These are phyloP conservation scores for Diorhabda sublineata DNA, from an alignment of 1,140 invertebrate genomes.

Conservation along the genomic window DNA sequence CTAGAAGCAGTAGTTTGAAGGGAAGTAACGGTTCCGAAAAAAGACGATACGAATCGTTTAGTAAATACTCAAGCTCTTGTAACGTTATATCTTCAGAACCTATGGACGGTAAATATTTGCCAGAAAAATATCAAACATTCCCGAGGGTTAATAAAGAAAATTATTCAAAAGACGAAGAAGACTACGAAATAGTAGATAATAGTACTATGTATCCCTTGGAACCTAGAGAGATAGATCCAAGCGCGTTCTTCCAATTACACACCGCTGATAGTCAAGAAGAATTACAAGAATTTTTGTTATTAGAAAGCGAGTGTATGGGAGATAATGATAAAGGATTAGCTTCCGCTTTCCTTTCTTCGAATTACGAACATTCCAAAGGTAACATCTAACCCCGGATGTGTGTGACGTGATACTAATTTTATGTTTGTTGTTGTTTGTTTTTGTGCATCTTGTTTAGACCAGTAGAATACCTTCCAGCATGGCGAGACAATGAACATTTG, in stretches of 20 bases:
- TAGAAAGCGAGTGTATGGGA: constrained; percentile 61
- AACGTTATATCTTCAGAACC: constrained; percentile 36
- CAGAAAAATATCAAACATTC: constrained; percentile 54
- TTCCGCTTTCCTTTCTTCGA: constrained; percentile 45
- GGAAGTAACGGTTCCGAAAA: constrained; percentile 36
- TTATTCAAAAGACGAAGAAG: constrained; percentile 15
- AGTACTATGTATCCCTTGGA: constrained; percentile 54
- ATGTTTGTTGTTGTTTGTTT: constrained; percentile 20
- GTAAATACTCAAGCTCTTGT: constrained; percentile 39
- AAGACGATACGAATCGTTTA: constrained; percentile 21
- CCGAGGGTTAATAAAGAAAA: constrained; percentile 47
- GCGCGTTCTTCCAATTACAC: constrained; percentile 56
- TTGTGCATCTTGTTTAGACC: constrained; percentile 31
- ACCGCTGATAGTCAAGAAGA: constrained; percentile 61
- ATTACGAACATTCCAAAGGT: constrained; percentile 22
- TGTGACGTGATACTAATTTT: constrained; percentile 30
- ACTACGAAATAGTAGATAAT: constrained; percentile 37
- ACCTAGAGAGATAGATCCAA: constrained; percentile 57
- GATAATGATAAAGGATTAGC: constrained; percentile 49
- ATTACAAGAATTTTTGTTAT: constrained; percentile 60
- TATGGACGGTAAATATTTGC: constrained; percentile 32
- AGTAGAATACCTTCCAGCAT: constrained; percentile 28
- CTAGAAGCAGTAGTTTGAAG: constrained; percentile 48
- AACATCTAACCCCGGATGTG: constrained; percentile 30
- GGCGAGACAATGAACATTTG: constrained; percentile 28